These are phyloP conservation scores for Triplophysa tibetana DNA, from an alignment of 2,113 vertebrate genomes.

Conservation along the genomic window DNA sequence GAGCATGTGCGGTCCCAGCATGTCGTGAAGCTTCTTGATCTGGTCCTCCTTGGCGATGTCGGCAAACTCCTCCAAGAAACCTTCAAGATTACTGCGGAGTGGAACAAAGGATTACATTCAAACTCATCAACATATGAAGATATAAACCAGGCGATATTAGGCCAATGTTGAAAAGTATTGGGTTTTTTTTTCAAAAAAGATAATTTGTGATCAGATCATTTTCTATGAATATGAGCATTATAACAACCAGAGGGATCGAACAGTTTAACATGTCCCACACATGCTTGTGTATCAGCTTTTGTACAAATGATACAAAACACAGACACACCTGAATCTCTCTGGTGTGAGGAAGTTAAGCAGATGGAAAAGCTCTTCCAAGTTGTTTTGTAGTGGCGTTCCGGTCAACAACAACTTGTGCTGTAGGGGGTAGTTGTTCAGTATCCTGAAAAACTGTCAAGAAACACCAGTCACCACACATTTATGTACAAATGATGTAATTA, in stretches of 20 bases:
- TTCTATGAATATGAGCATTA: neutral
- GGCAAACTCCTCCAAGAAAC: conserved; percentile 96
- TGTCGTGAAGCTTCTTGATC: conserved; percentile 98
- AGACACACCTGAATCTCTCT: conserved; percentile 90
- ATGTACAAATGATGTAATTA: neutral
- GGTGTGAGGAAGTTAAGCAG: conserved; percentile 96
- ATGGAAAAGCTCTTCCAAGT: conserved; percentile 95
- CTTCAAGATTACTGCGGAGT: conserved; percentile 87
- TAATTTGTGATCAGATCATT: too few species aligned
- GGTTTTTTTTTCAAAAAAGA: too few species aligned
- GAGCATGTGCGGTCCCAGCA: conserved; percentile 97
- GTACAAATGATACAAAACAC: neutral
- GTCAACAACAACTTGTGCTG: conserved; percentile 95
- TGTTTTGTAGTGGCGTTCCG: conserved; percentile 95
- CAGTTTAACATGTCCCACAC: too few species aligned
- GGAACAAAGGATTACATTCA: neutral
- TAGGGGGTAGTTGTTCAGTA: conserved; percentile 93
- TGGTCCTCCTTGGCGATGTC: conserved; percentile 99
- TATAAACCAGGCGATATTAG: too few species aligned
- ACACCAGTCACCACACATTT: neutral
- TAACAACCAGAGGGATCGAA: too few species aligned
- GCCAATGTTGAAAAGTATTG: too few species aligned
- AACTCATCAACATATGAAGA: neutral
- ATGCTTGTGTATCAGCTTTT: too few species aligned
- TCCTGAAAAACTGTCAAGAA: conserved; percentile 87